A percentile compares a stretch with the other conserved stretches of the same genome.
Evolutionary conservation across 2,113 vertebrate species (phyloP).

Genomic region (Lepisosteus osseus): DNA sequence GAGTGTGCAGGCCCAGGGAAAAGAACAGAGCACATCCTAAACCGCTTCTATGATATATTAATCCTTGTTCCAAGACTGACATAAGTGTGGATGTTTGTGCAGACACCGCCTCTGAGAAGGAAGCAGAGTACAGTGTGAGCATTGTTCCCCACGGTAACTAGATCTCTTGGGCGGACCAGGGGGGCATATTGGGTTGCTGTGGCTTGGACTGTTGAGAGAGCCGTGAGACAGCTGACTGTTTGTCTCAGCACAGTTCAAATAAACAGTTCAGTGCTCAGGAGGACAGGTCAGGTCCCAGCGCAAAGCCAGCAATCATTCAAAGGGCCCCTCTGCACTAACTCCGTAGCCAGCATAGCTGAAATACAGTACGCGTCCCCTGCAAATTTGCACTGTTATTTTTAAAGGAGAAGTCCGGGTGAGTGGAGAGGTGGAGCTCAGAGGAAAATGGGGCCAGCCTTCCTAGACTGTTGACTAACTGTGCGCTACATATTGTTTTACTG

Average conservation of each 20-base stretch:
- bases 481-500: conserved; percentile 16
- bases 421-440: conserved; percentile 33
- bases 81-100: conserved; percentile 57
- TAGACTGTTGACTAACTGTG: background rate
- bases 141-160: conserved; percentile 68
- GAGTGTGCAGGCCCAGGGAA: conserved; percentile 29
- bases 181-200: conserved; percentile 62
- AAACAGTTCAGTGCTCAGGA: conserved; percentile 49
- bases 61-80: conserved; percentile 53
- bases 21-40: conserved; percentile 42
- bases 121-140: conserved; percentile 56
- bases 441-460: conserved; percentile 19
- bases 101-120: conserved; percentile 49
- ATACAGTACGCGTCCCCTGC: conserved; percentile 21
- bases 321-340: conserved; percentile 38
- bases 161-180: conserved; percentile 50
- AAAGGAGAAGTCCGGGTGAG: conserved; percentile 31
- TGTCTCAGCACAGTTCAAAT: conserved; percentile 62
- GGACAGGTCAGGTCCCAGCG: conserved; percentile 33
- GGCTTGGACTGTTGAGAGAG: conserved; percentile 56
- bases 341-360: conserved; percentile 20
- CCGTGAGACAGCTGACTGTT: conserved; percentile 62
- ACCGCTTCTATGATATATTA: conserved; percentile 51
- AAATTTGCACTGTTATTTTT: conserved; percentile 54
- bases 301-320: conserved; percentile 44